phyloP scores from a whole-genome alignment of 2,888 invertebrate species.

The Ligdia adustata region DNA sequence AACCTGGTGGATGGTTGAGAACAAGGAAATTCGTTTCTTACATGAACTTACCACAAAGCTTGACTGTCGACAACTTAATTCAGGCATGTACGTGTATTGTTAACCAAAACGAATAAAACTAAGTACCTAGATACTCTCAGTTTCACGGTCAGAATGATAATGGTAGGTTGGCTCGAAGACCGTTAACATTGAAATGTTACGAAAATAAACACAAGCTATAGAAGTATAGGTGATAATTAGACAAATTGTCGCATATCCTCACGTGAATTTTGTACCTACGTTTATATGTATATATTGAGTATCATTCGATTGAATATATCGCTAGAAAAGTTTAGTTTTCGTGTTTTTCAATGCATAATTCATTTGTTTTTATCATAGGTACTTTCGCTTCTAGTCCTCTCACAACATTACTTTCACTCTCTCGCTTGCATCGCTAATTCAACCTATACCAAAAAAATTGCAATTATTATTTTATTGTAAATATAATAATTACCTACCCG shows the following conservation, averaged over 20 bases:
- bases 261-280: slow-evolving; percentile 9
- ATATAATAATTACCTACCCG: slow-evolving; percentile 27
- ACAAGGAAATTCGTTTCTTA: too few relatives aligned
- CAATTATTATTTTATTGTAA: neutral
- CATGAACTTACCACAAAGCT: too few relatives aligned
- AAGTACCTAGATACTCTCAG: slow-evolving; percentile 7
- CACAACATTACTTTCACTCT: slow-evolving; percentile 4
- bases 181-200: slow-evolving; percentile 34
- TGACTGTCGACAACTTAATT: too few relatives aligned
- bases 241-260: slow-evolving; percentile 19
- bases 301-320: too few relatives aligned
- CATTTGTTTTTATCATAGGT: slow-evolving; percentile 7
- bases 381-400: too few relatives aligned
- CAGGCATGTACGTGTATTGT: too few relatives aligned
- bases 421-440: neutral
- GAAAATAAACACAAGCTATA: slow-evolving; percentile 28
- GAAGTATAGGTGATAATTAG: slow-evolving; percentile 10
- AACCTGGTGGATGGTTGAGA: too few relatives aligned
- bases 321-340: too few relatives aligned
- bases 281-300: neutral
- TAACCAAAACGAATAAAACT: too few relatives aligned
- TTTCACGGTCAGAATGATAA: slow-evolving; percentile 29
- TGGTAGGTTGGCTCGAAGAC: slow-evolving; percentile 21
- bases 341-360: neutral
- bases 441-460: neutral